These are phyloP conservation scores for Chrysemys picta DNA, from an alignment of 2,113 vertebrate genomes.

Conservation along the genomic window DNA sequence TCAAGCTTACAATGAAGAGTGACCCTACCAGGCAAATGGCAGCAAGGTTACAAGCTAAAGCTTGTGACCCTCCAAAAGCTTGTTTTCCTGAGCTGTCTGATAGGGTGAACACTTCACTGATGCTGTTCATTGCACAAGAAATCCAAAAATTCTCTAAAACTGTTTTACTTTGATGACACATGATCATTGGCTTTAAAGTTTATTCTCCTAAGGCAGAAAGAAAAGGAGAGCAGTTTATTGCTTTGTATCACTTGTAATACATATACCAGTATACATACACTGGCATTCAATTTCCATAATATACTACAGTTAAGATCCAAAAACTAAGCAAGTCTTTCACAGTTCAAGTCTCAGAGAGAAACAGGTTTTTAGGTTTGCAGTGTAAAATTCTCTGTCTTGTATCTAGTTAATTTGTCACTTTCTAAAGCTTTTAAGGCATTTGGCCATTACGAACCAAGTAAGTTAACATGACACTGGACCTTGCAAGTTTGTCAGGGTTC, in stretches of 20 bases:
- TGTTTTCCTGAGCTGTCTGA: constrained; percentile 63
- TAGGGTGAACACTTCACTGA: constrained; percentile 41
- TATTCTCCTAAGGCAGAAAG: constrained; percentile 36
- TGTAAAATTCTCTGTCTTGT: neutral
- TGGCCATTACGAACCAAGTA: neutral
- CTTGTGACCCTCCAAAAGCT: constrained; percentile 62
- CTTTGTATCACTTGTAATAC: constrained; percentile 38
- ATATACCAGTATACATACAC: constrained; percentile 2
- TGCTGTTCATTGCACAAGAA: constrained; percentile 56
- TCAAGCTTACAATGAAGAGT: constrained; percentile 56
- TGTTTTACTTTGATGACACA: constrained; percentile 57
- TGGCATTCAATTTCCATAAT: constrained; percentile 51
- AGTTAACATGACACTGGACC: neutral
- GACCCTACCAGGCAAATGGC: constrained; percentile 59
- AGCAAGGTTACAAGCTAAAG: constrained; percentile 57
- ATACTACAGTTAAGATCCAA: constrained; percentile 41
- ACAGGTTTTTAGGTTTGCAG: neutral
- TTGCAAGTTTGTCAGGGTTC: neutral
- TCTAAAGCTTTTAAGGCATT: neutral
- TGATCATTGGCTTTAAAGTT: constrained; percentile 37
- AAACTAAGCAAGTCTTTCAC: constrained; percentile 29
- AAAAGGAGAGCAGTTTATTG: constrained; percentile 60
- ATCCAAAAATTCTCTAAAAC: constrained; percentile 30
- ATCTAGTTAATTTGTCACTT: neutral
- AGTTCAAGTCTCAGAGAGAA: constrained; percentile 39